Base-by-base conservation (phyloP, 1,140 invertebrate genomes). In the Oryctes rhinoceros region DNA sequence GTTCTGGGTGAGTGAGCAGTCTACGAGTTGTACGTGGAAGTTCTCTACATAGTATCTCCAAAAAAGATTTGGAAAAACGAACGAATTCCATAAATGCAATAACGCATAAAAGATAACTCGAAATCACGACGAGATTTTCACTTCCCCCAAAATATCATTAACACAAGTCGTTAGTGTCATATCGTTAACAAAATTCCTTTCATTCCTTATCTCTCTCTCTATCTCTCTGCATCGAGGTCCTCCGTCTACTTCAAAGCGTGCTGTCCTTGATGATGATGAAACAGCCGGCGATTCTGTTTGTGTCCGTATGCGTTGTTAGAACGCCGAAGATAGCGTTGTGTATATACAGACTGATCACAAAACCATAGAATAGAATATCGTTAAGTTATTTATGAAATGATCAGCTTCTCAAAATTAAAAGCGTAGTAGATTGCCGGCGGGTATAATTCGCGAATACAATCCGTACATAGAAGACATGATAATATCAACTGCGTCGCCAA, bases 181-280 rank as follows among this genome's bases (percentile, higher is more conserved):
- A 65, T 65, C 59, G 59, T 65, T 65, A 65, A 67, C 62, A 67
- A 67, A 67, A 67, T 67, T 67, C 62, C 62, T 24, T 67, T 67
- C 62, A 10, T 67, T 67, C 24, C 62, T 67, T 4, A 67, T 67
- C 0, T 30, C 24, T 67, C 10, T 67, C 62, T 67, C 10, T 20
- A 30, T 67, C 24, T 67, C 18, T 30, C 4, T 67, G 24, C 10
- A 18, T 9, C 62, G 11, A 30, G 18, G 18, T 9, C 18, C 62
- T 67, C 62, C 18, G 62, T 20, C 62, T 67, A 30, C 18, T 67
- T 67, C 62, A 67, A 67, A 67, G 49, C 18, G 24, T 30, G 24
- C 62, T 67, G 62, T 67, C 62, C 62, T 67, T 67, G 62, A 67
- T 30, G 24, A 67, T 67, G 62, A 67, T 67, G 62, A 67, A 67